Evolutionary conservation across 2,888 invertebrate genomes (phyloP).

Genomic region (Ophion slaviceki): DNA sequence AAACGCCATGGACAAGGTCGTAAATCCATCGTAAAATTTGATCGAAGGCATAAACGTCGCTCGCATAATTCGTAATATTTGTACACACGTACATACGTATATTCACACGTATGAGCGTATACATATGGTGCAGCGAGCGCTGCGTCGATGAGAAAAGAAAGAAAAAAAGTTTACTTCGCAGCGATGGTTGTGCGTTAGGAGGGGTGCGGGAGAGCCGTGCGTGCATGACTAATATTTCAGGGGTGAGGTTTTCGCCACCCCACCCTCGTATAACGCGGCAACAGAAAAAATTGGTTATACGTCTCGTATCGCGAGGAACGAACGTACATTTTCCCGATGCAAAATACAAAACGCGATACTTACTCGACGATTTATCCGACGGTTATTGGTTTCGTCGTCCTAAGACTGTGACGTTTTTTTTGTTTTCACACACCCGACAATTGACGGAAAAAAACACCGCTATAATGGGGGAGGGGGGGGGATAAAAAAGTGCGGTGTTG

Average conservation of each 20-base stretch:
- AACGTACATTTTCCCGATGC: background rate
- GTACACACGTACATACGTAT: constrained; percentile 3
- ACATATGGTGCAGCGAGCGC: constrained; percentile 29
- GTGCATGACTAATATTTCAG: constrained; percentile 80
- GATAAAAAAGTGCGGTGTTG: constrained; percentile 50
- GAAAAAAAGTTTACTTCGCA: constrained; percentile 48
- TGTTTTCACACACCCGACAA: constrained; percentile 20
- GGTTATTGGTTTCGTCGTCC: constrained; percentile 28
- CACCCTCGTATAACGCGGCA: constrained; percentile 72
- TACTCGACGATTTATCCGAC: constrained; percentile 58
- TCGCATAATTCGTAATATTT: constrained; percentile 20
- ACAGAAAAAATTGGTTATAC: constrained; percentile 60
- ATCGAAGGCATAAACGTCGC: constrained; percentile 41
- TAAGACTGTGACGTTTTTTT: constrained; percentile 2
- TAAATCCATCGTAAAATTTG: constrained; percentile 40
- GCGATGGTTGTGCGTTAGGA: constrained; percentile 47
- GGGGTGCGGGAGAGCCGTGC: constrained; percentile 53
- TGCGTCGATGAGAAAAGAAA: constrained; percentile 28
- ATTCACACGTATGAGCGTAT: background rate
- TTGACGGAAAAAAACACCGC: constrained; percentile 25
- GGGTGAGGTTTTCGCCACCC: constrained; percentile 77
- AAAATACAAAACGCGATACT: constrained; percentile 37
- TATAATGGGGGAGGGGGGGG: constrained; percentile 11
- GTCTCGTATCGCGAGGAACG: background rate
- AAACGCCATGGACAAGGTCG: constrained; percentile 24